Percentiles rank a stretch among this genome's conserved stretches.
These are phyloP conservation scores for Cherax destructor DNA, from an alignment of 1,140 invertebrate genomes.

Conservation along the genomic window DNA sequence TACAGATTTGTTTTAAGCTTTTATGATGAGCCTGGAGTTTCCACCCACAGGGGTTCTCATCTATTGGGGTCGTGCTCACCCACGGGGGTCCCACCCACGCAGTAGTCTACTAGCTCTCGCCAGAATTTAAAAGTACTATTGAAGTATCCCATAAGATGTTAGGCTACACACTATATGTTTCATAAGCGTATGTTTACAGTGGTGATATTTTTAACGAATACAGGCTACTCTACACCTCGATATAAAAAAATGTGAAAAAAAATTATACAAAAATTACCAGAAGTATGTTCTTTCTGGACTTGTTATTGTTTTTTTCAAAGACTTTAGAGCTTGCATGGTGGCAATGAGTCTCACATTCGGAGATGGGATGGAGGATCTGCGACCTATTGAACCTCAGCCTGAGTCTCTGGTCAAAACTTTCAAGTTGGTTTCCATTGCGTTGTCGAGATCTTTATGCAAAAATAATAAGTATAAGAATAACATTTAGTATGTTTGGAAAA, in stretches of 20 bases:
- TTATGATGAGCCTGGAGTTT: neutral
- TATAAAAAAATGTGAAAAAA: neutral
- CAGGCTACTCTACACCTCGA: conserved; percentile 14
- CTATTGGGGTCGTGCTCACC: neutral
- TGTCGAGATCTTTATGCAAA: neutral
- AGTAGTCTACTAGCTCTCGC: conserved; percentile 14
- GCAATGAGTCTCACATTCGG: neutral
- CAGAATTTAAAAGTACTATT: conserved; percentile 1
- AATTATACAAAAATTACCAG: too few species aligned
- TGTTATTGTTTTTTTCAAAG: neutral
- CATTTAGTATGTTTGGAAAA: too few species aligned
- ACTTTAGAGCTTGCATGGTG: neutral
- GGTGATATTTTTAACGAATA: conserved; percentile 33
- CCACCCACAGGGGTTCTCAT: too few species aligned
- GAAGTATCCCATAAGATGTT: conserved; percentile 39
- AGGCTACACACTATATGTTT: conserved; percentile 42
- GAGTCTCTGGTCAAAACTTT: neutral
- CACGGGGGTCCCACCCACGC: neutral
- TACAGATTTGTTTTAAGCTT: neutral
- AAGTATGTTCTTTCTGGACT: too few species aligned
- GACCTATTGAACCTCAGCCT: neutral
- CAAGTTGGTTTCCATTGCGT: neutral
- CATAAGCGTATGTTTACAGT: conserved; percentile 22
- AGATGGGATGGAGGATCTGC: neutral
- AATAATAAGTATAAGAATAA: too few species aligned